phyloP scores from a whole-genome alignment of 2,797 vertebrate genomes.

The Poeciliopsis infans region DNA sequence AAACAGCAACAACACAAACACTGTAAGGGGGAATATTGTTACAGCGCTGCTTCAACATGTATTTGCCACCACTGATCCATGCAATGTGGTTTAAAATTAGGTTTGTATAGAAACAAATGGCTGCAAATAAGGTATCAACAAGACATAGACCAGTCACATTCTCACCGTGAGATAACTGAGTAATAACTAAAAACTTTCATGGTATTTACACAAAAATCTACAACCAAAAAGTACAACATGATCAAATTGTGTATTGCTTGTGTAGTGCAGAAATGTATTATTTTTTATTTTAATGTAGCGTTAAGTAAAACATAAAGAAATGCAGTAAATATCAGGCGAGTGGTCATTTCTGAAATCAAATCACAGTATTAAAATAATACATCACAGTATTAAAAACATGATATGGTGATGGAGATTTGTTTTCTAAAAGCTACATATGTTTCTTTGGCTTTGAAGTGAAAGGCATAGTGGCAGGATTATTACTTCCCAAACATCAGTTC shows the following conservation, averaged over 20 bases:
- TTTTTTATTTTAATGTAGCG: neutral
- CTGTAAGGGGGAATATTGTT: conserved; percentile 9
- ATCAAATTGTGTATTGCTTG: neutral
- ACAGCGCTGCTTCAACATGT: conserved; percentile 7
- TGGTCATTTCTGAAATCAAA: neutral
- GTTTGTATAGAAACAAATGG: neutral
- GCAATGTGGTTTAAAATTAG: neutral
- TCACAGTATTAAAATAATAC: neutral
- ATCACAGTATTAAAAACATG: neutral
- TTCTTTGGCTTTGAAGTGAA: neutral
- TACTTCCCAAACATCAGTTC: neutral
- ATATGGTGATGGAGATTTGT: neutral
- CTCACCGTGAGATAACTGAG: neutral
- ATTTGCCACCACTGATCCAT: neutral
- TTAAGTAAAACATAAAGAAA: neutral
- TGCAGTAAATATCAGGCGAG: neutral
- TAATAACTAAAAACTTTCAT: neutral
- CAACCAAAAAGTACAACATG: neutral
- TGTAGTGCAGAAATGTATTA: neutral
- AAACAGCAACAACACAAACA: neutral
- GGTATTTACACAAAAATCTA: neutral
- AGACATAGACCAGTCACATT: neutral
- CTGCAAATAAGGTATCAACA: conserved; percentile 6
- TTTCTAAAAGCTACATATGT: neutral
- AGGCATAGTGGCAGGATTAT: neutral